These are phyloP conservation scores for Orius insidiosus DNA, from an alignment of 1,140 invertebrate species.

Conservation along the genomic window DNA sequence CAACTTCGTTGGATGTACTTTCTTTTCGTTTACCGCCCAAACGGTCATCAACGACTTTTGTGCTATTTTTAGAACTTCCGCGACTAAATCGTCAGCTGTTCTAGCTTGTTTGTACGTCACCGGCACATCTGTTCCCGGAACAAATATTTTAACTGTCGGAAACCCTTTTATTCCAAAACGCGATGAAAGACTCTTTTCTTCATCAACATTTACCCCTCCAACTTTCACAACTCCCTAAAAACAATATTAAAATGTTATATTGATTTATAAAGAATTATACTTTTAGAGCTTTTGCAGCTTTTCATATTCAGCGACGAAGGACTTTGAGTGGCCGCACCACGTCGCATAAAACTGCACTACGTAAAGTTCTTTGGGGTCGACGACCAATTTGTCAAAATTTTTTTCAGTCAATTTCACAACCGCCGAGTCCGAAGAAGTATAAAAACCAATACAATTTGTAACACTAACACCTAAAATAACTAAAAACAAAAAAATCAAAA, in stretches of 20 bases:
- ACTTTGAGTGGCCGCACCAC: conserved; percentile 55
- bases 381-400: conserved; percentile 25
- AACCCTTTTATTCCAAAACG: conserved; percentile 79
- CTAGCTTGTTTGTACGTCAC: conserved; percentile 73
- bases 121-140: conserved; percentile 67
- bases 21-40: conserved; percentile 36
- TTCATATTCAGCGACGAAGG: conserved; percentile 55
- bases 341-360: conserved; percentile 57
- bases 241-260: conserved; percentile 13
- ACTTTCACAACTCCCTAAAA: conserved; percentile 79
- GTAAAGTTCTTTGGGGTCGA: conserved; percentile 33
- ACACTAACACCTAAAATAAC: too few species aligned
- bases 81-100: conserved; percentile 70
- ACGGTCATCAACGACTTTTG: conserved; percentile 45
- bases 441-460: too few species aligned
- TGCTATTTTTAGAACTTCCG: conserved; percentile 56
- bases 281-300: conserved; percentile 73
- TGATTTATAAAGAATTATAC: conserved; percentile 27
- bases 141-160: conserved; percentile 94
- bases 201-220: conserved; percentile 81
- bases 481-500: too few species aligned
- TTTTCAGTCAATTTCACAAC: conserved; percentile 24
- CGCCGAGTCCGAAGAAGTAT: conserved; percentile 25
- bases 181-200: conserved; percentile 62
- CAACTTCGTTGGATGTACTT: conserved; percentile 41